Evolutionary conservation across 2,113 vertebrate genomes (phyloP), one percentile per base, ranked within the genome.

Genomic region (Colinus virginianus): DNA sequence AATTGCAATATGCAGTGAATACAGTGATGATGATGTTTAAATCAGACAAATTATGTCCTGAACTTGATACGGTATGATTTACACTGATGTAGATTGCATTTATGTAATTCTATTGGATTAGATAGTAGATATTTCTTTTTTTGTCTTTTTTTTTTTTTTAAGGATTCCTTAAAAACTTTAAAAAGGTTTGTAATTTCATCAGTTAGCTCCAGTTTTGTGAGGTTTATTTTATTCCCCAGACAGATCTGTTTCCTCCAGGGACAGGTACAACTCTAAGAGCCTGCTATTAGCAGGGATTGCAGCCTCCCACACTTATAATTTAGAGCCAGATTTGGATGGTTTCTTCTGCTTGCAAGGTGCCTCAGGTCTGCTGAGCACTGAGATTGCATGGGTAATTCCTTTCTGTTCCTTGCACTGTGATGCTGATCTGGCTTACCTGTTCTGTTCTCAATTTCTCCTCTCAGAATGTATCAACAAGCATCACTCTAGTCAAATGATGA

Each of bases 351-450:
- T 78, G 10, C 55, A 49, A 69, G 76, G 34, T 83, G 62, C 72
- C 64, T 91, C 51, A 21, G 78, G 64, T 95, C 81, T 94, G 56
- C 78, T 88, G 68, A 87, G 76, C 72, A 90, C 40, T 80, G 64
- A 71, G 51, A 63, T 70, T 36, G 25, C 62, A 43, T 9, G 10
- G 46, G 43, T n/a, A 79, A 67, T 87, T 92, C 71, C 75, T 76
- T 38, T 77, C 19, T 77, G 84, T 78, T 67, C 56, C 42, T 89
- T 85, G 59, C 38, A 74, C 45, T 75, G 82, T 77, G 86, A 26
- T 81, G 53, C 59, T 93, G 88, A 79, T 62, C 49, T 81, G 42
- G 58, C 74, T 88, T 1, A 0, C 76, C 66, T 87, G 46, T 49
- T 55, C 78, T 79, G 36, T 48, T 86, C n/a, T 63, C 2, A 28